These are phyloP conservation scores for Cyclophora albipunctata DNA, from an alignment of 2,888 invertebrate species.

Conservation along the genomic window DNA sequence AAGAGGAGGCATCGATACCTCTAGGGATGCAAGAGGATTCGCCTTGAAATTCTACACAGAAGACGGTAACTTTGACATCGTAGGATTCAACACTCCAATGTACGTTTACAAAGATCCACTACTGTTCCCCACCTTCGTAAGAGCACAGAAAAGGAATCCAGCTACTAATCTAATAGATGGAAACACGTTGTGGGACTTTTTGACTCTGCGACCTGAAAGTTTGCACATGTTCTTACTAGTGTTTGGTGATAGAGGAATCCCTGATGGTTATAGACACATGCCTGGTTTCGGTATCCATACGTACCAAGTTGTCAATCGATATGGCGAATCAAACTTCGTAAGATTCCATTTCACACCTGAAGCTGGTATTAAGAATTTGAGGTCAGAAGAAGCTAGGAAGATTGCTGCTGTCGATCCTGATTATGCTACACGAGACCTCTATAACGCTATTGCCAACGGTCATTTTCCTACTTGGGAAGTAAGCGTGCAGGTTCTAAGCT, in stretches of 20 bases:
- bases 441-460: conserved; percentile 85
- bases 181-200: conserved; percentile 95
- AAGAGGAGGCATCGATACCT: conserved; percentile 89
- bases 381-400: conserved; percentile 77
- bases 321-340: conserved; percentile 81
- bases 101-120: conserved; percentile 91
- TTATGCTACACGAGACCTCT: conserved; percentile 88
- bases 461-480: conserved; percentile 85
- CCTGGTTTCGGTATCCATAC: conserved; percentile 94
- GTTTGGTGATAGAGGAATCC: conserved; percentile 91
- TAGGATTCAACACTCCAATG: conserved; percentile 91
- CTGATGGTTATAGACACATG: conserved; percentile 92
- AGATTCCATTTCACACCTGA: conserved; percentile 93
- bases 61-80: conserved; percentile 92
- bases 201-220: conserved; percentile 87
- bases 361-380: conserved; percentile 87
- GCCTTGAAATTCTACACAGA: conserved; percentile 93
- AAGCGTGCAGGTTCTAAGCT: conserved; percentile 88
- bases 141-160: conserved; percentile 95
- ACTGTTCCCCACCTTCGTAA: conserved; percentile 91
- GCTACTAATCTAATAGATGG: conserved; percentile 87
- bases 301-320: conserved; percentile 86
- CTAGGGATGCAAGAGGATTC: conserved; percentile 90
- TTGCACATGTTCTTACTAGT: conserved; percentile 88
- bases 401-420: conserved; percentile 87